Evolutionary conservation across 2,113 vertebrate genomes (phyloP), one percentile per base, ranked within the genome.

Genomic region (Marcusenius ussheri): DNA sequence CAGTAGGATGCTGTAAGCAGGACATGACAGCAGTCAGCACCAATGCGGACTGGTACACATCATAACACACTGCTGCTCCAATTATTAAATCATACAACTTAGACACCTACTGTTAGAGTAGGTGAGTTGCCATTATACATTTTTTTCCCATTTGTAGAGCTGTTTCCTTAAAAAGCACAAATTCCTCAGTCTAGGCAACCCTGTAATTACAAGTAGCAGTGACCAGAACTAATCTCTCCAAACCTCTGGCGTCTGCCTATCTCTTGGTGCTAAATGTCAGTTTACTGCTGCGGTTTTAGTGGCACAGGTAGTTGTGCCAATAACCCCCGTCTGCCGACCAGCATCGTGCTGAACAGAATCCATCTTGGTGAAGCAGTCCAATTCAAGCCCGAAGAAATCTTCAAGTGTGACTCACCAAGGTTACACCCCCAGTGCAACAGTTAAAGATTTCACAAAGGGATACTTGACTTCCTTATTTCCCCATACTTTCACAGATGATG

Each of bases 291-390:
- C 9, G 88, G 83, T 88, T 89, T 91, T 91, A 91, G 27, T 85
- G 86, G 86, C 27, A 46, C 21, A n/a, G 0, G 70, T 8, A 62
- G 45, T 27, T 51, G 45, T 39, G 31, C 45, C 17, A n/a, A 70
- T 45, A 51, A 27, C 4, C 58, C 46, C 5, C 19, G 50, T 39
- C 27, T 39, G 90, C 80, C 50, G 89, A 70, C 27, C 62, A 27
- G 90, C 89, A 87, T 7, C 31, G 50, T 87, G 83, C 89, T 90
- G 77, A 77, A 50, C n/a, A 13, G 90, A 91, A 49, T 88, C 80
- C 42, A 77, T 47, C 31, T 39, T 91, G 83, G 83, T 88, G 39
- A 42, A 66, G 50, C n/a, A 58, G 49, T 83, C 17, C 45, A 84
- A 88, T 88, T 83, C 49, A 49, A 74, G 6, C 3, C 8, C 27